Conservation (phyloP, 2,113 vertebrate species). For the Laticauda laticaudata region DNA sequence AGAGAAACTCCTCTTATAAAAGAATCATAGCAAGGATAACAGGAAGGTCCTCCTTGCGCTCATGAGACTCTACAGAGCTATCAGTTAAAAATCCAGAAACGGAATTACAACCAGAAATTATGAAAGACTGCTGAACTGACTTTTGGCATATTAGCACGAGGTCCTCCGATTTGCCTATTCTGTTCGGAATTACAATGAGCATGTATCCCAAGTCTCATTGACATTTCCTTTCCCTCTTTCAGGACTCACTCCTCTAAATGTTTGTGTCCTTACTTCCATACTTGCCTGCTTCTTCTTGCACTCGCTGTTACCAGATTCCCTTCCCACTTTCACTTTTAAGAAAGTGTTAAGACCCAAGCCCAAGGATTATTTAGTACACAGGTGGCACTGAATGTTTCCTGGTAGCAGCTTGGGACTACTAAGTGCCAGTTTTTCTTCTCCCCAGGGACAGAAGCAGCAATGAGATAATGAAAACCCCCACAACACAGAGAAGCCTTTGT, state of each 20-base stretch:
- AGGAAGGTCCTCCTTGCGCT: not conserved
- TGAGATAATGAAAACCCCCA: not conserved
- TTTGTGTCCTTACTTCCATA: not conserved
- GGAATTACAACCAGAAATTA: not conserved
- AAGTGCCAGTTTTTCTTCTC: not conserved
- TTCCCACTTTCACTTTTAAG: not conserved
- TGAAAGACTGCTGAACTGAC: too few relatives aligned
- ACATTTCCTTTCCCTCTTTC: not conserved
- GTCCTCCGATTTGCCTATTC: not conserved
- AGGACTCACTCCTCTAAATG: not conserved
- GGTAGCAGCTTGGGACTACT: not conserved
- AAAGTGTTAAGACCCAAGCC: not conserved
- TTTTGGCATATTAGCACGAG: too few relatives aligned
- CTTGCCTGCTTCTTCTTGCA: not conserved
- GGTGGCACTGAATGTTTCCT: not conserved
- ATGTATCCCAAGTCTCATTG: not conserved
- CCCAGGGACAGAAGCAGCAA: not conserved
- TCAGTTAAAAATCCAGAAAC: not conserved
- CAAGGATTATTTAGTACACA: not conserved
- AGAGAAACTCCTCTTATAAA: not conserved
- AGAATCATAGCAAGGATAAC: not conserved
- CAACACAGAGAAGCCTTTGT: constrained; percentile 5
- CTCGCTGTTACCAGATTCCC: not conserved
- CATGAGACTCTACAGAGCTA: not conserved
- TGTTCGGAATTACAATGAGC: not conserved